phyloP scores from a whole-genome alignment of 2,113 vertebrate genomes.

The Saiga tatarica region DNA sequence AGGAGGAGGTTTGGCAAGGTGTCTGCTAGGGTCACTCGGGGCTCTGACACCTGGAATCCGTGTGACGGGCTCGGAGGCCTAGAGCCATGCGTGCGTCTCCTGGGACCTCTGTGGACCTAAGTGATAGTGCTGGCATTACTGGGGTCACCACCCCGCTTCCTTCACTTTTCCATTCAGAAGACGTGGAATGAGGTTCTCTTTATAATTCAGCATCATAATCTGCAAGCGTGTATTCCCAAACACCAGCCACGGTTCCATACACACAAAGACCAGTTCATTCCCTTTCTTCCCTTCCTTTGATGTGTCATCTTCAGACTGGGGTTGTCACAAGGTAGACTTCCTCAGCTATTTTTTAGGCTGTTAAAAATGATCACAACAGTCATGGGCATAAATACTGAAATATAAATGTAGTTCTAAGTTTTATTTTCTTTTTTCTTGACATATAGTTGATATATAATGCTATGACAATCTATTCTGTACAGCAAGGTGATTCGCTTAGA shows the following conservation, averaged over 20 bases:
- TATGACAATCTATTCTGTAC: background rate
- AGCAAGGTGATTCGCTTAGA: background rate
- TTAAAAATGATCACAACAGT: background rate
- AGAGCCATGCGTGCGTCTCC: background rate
- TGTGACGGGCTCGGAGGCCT: background rate
- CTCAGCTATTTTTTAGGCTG: background rate
- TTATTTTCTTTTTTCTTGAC: background rate
- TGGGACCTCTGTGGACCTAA: background rate
- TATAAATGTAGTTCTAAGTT: background rate
- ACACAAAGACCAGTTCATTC: background rate
- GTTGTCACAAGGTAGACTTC: background rate
- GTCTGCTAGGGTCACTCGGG: background rate
- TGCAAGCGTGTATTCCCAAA: slow-evolving; percentile 32
- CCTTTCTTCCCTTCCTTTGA: slow-evolving; percentile 29
- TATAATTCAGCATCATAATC: slow-evolving; percentile 15
- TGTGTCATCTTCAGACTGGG: slow-evolving; percentile 2
- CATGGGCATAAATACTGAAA: background rate
- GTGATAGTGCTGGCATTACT: background rate
- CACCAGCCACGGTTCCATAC: background rate
- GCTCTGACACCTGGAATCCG: background rate
- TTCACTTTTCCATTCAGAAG: background rate
- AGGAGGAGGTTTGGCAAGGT: background rate
- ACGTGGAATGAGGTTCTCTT: background rate
- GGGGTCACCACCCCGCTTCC: slow-evolving; percentile 1
- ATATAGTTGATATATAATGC: background rate